Evolutionary conservation across 2,797 vertebrate species (phyloP).

Genomic region (Poecilia wingei): DNA sequence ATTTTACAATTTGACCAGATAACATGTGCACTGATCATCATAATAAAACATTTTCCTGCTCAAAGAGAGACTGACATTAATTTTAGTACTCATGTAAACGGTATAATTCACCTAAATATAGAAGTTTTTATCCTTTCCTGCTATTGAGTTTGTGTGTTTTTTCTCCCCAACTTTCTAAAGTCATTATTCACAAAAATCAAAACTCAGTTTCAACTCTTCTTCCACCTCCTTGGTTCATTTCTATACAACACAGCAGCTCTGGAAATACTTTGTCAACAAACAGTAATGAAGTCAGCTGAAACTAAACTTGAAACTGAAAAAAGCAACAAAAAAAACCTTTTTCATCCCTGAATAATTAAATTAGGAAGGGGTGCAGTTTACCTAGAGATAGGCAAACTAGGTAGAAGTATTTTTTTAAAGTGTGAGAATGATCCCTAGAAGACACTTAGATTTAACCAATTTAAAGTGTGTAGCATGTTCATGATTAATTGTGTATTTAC

Average conservation of each 20-base stretch:
- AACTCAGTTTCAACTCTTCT: neutral
- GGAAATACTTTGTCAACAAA: neutral
- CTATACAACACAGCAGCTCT: neutral
- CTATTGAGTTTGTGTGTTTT: neutral
- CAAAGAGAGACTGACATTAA: neutral
- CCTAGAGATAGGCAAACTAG: neutral
- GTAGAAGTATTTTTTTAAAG: neutral
- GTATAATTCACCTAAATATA: neutral
- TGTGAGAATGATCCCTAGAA: neutral
- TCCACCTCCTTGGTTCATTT: neutral
- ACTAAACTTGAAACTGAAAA: neutral
- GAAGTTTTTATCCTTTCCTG: neutral
- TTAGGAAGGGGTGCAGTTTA: too few relatives aligned
- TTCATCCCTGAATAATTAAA: neutral
- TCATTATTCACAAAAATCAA: neutral
- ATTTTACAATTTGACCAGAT: neutral
- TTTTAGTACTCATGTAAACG: neutral
- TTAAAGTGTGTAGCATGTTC: neutral
- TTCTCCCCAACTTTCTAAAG: neutral
- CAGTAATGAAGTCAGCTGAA: neutral
- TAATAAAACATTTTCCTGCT: neutral
- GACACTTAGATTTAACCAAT: neutral
- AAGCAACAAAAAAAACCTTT: neutral
- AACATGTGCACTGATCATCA: neutral
- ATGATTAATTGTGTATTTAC: neutral